phyloP scores from a whole-genome alignment of 2,797 vertebrate species.

The Parauchenoglanis ngamensis region DNA sequence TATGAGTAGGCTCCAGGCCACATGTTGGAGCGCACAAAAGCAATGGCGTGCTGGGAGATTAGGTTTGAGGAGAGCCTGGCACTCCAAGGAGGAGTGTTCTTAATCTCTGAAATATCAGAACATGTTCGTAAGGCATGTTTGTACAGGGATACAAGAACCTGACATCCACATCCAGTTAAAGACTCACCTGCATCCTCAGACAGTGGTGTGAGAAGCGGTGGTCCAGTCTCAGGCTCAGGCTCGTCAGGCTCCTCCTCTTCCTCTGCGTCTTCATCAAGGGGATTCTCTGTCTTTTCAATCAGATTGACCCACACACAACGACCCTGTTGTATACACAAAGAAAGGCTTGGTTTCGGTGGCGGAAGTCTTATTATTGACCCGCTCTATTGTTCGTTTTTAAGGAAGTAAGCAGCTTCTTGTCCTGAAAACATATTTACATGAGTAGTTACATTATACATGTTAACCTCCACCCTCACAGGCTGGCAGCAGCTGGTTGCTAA shows the following conservation, averaged over 20 bases:
- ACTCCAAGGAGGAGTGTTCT: conserved; percentile 82
- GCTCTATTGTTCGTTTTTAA: not conserved
- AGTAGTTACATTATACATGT: not conserved
- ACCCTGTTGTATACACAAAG: conserved; percentile 73
- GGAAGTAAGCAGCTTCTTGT: not conserved
- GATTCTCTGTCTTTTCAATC: conserved; percentile 72
- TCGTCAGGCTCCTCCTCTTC: conserved; percentile 82
- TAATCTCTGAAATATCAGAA: conserved; percentile 75
- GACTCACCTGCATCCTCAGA: conserved; percentile 89
- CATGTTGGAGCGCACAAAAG: conserved; percentile 85
- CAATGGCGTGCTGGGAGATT: conserved; percentile 82
- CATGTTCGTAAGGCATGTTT: not conserved
- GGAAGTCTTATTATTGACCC: not conserved
- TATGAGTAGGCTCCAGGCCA: conserved; percentile 91
- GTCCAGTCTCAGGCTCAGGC: conserved; percentile 83
- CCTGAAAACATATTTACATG: not conserved
- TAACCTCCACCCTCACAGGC: not conserved
- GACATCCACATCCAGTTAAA: not conserved
- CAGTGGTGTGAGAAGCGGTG: conserved; percentile 85
- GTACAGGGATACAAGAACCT: not conserved
- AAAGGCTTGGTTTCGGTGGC: not conserved
- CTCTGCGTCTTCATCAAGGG: conserved; percentile 79
- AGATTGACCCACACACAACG: conserved; percentile 89
- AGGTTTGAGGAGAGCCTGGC: conserved; percentile 78
- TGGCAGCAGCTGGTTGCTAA: not conserved